These are phyloP conservation scores for Boulengeromyrus knoepffleri DNA, from an alignment of 2,113 vertebrate species.

Conservation along the genomic window DNA sequence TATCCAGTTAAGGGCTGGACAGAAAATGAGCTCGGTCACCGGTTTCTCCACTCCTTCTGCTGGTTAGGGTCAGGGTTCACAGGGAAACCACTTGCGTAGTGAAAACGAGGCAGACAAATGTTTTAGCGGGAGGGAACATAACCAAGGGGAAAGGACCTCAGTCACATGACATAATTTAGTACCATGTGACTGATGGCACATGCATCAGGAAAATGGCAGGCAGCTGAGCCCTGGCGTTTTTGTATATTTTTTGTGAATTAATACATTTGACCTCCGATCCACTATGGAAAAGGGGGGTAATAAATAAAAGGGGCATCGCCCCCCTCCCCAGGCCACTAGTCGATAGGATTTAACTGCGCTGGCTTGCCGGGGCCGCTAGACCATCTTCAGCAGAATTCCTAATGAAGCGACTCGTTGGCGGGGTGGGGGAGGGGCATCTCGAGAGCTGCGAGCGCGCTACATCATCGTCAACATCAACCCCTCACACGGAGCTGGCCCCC, in stretches of 20 bases:
- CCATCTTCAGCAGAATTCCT: background rate
- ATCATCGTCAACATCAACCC: background rate
- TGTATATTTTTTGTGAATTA: background rate
- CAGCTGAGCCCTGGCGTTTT: background rate
- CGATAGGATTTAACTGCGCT: background rate
- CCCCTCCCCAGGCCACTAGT: background rate
- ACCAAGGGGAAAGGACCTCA: conserved; percentile 44
- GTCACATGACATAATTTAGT: conserved; percentile 44
- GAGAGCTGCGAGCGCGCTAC: background rate
- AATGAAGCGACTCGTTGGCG: background rate
- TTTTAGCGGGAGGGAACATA: conserved; percentile 38
- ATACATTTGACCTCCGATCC: background rate
- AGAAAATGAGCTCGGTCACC: background rate
- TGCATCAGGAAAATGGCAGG: background rate
- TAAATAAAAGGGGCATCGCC: background rate
- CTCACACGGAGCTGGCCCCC: background rate
- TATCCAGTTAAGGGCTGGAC: background rate
- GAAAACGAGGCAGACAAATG: conserved; percentile 11
- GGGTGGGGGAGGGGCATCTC: background rate
- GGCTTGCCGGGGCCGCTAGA: background rate
- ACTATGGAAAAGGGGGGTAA: background rate
- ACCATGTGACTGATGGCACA: background rate
- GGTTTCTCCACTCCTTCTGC: conserved; percentile 1
- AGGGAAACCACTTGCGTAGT: background rate
- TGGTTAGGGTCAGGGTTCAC: background rate